These are phyloP conservation scores for Tiliacea citrago DNA, from an alignment of 2,888 invertebrate genomes.

Conservation along the genomic window DNA sequence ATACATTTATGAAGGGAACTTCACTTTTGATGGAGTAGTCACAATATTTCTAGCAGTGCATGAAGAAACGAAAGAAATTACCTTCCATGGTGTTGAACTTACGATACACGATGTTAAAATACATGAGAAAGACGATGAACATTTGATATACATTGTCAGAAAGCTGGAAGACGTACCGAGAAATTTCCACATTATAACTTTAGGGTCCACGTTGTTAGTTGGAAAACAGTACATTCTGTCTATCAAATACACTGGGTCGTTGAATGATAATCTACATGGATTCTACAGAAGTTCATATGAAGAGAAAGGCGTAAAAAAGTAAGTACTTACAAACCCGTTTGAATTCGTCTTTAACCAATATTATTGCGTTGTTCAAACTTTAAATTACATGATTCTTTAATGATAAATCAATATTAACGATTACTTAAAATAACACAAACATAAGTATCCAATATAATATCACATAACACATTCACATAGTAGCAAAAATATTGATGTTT, in stretches of 20 bases:
- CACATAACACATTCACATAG: no score
- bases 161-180: slow-evolving; percentile 91
- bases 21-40: slow-evolving; percentile 94
- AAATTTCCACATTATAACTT: slow-evolving; percentile 93
- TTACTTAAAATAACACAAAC: not conserved
- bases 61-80: slow-evolving; percentile 92
- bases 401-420: not conserved
- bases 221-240: slow-evolving; percentile 92
- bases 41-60: slow-evolving; percentile 91
- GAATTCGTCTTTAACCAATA: not conserved
- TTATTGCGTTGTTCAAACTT: no score
- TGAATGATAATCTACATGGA: slow-evolving; percentile 94
- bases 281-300: slow-evolving; percentile 96
- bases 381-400: not conserved
- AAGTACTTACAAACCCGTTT: slow-evolving; percentile 66
- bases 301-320: slow-evolving; percentile 93
- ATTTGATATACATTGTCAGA: slow-evolving; percentile 76
- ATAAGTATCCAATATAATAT: not conserved
- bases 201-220: slow-evolving; percentile 90
- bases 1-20: slow-evolving; percentile 93
- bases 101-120: slow-evolving; percentile 91
- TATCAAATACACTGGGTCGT: slow-evolving; percentile 93
- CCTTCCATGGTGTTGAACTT: slow-evolving; percentile 94
- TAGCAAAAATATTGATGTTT: not conserved
- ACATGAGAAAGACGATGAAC: slow-evolving; percentile 81